These are phyloP conservation scores for Pangasius larnaudii DNA, from an alignment of 2,797 vertebrate genomes.

Conservation along the genomic window DNA sequence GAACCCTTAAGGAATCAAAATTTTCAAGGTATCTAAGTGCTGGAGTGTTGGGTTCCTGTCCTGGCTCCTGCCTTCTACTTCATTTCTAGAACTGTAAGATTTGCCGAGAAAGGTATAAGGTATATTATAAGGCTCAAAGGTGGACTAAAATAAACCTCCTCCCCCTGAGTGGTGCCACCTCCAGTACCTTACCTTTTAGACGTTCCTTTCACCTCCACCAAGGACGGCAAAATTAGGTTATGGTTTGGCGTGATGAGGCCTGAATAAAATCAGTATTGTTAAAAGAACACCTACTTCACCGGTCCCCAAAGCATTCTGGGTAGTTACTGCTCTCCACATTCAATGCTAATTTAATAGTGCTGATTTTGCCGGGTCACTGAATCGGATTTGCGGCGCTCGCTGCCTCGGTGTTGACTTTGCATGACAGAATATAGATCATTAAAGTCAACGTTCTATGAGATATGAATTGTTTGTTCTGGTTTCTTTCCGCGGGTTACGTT, in stretches of 20 bases:
- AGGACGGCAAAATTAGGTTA: conserved; percentile 36
- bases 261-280: conserved; percentile 14
- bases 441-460: conserved; percentile 10
- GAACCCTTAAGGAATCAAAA: neutral
- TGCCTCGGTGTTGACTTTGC: conserved; percentile 5
- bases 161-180: conserved; percentile 28
- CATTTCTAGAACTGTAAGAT: conserved; percentile 52
- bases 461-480: neutral
- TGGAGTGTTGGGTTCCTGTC: neutral
- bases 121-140: neutral
- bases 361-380: conserved; percentile 5
- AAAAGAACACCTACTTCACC: conserved; percentile 10
- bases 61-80: conserved; percentile 57
- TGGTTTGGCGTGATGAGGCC: conserved; percentile 1
- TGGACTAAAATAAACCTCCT: conserved; percentile 31
- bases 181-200: conserved; percentile 26
- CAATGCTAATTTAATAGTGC: conserved; percentile 32
- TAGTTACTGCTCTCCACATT: conserved; percentile 23
- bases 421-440: conserved; percentile 25
- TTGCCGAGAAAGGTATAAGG: neutral
- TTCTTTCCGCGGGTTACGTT: neutral
- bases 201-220: conserved; percentile 28
- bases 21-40: neutral
- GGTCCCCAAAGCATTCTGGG: conserved; percentile 28
- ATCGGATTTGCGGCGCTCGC: neutral